Evolutionary conservation across 1,140 invertebrate genomes (phyloP), one percentile per base, ranked within the genome.

Genomic region (Microvelia longipes): DNA sequence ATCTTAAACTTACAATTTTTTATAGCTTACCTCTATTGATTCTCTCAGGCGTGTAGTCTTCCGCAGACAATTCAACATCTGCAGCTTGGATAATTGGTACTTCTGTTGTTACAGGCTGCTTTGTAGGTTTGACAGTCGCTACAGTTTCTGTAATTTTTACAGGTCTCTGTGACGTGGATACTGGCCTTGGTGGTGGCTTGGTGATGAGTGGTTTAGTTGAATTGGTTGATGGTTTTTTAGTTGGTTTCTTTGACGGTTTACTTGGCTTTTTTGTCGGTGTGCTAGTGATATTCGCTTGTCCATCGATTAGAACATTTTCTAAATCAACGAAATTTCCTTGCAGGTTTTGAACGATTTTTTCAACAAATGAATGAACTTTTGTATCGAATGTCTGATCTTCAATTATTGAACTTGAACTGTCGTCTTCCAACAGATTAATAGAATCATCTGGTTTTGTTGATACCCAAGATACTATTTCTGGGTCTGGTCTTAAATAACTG

Each of bases 241-340:
- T 70, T 0, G 80, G 80, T 73, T 79, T 80, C 76, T 82, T 80
- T 0, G 82, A 83, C 1, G 81, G 79, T 1, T 75, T 76, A 1
- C 71, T 71, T 1, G 82, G 78, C 70, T 79, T 78, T 64, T 77
- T 80, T 69, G 74, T 79, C n/a, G 76, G 71, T 14, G 63, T 74
- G 5, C 69, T 68, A 69, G 74, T 75, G 67, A 28, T 70, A 62
- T 63, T 75, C 65, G 63, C 68, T 70, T 72, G 69, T 19, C 76
- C 75, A 26, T 83, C 85, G 73, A 87, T 83, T 2, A 92, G 86
- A 62, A 92, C 86, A 72, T 91, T 89, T 72, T 90, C 88, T 15
- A 92, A 76, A 67, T 88, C 88, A 72, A 90, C 85, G 75, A 93
- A 92, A 27, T 90, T 90, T 19, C 86, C 88, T 78, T 91, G 88